Base-by-base conservation (phyloP, 2,113 vertebrate genomes). In the Pedionomus torquatus region DNA sequence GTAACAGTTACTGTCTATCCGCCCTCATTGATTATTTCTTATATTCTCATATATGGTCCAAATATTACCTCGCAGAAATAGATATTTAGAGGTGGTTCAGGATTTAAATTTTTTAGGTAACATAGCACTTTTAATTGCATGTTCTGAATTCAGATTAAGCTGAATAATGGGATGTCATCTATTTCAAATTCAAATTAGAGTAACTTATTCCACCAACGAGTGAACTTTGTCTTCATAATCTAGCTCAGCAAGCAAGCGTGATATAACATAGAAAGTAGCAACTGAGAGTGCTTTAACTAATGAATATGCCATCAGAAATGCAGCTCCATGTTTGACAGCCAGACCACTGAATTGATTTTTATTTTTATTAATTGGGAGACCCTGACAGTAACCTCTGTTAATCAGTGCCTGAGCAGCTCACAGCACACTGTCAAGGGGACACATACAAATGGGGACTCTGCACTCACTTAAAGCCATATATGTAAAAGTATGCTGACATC, bases 321-420 rank as follows among this genome's bases (percentile, higher is more conserved):
- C 84, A 69, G 44, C 77, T 64, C 60, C 20, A 1, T 8, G 66
- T 18, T 21, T 85, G 87, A 49, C 81, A 95, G 81, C n/a, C 39
- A 48, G 39, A 58, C 41, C 49, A 33, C 35, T n/a, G 74, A 37
- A 74, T 64, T 71, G 31, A 35, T 70, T 95, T 91, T 77, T 7
- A 74, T 82, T 94, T 93, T 89, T 60, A 19, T 95, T 70, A 94
- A 91, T 8, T 95, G 80, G 60, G 70, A 85, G 61, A 55, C 35
- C 68, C 68, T 49, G 35, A 17, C 37, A 69, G 19, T 63, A 72
- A 72, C 46, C 72, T n/a, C 89, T 26, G 66, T 55, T 77, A 35
- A 78, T 43, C 51, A 26, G 57, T 10, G 66, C 15, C 55, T 11
- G 44, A 82, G 82, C 88, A 63, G 54, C 70, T 74, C 39, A 28